phyloP scores from a whole-genome alignment of 35 echinoderm and acorn worm genomes.

The Apostichopus californicus region DNA sequence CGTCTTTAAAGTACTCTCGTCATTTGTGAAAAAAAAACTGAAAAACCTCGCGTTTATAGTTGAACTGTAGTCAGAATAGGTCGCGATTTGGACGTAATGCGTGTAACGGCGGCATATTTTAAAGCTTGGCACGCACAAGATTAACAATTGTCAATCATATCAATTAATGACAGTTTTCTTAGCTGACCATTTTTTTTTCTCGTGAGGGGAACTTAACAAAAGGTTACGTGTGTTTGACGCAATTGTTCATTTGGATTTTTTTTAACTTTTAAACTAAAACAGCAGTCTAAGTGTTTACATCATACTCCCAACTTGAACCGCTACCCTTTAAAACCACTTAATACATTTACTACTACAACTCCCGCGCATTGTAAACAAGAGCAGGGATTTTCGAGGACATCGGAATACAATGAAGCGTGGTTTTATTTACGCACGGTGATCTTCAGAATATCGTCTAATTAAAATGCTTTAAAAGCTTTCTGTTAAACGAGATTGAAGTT shows the following conservation, averaged over 20 bases:
- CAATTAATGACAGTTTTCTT: background rate
- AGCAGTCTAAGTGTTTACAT: background rate
- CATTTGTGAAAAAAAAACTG: background rate
- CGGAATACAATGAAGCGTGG: background rate
- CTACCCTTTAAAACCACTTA: background rate
- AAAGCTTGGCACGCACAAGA: background rate
- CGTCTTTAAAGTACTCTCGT: background rate
- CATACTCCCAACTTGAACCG: background rate
- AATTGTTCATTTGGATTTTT: background rate
- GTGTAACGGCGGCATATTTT: background rate
- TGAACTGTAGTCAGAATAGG: background rate
- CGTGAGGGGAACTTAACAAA: background rate
- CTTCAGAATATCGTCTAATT: background rate
- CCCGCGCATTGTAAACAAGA: background rate
- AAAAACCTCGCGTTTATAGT: background rate
- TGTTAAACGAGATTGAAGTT: background rate
- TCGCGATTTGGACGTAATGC: background rate
- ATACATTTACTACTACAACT: background rate
- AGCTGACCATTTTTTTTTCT: background rate
- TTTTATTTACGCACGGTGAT: background rate
- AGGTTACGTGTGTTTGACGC: background rate
- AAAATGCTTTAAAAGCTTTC: background rate
- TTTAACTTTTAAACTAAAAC: background rate
- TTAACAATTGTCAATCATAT: background rate
- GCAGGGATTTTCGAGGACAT: background rate